Evolutionary conservation across 1,140 invertebrate species (phyloP), one percentile per base, ranked within the genome.

Genomic region (Mamestra configurata): DNA sequence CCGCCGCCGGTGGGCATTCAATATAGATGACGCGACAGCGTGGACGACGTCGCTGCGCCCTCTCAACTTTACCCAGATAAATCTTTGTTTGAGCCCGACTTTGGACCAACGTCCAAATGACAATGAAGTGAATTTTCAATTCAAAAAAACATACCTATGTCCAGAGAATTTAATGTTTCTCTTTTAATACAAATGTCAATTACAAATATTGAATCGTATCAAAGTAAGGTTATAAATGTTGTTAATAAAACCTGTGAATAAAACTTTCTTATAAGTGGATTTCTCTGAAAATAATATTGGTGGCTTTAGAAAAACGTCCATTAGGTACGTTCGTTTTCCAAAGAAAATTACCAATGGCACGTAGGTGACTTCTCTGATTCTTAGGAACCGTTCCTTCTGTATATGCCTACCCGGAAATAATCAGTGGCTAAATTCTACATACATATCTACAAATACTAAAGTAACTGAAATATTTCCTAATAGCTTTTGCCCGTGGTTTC

Each of bases 21-120:
- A 70, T 70, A 70, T 70, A 70, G 37, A 70, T 70, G 66, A 70
- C 40, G 27, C 40, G 66, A 70, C 66, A 70, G 49, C 27, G 66
- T 70, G 66, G 40, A n/a, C n/a, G n/a, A n/a, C n/a, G n/a, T n/a
- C 40, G 66, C 40, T 22, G 66, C 40, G 40, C 18, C 66, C 40
- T 70, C 66, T 27, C 66, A 70, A 70, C 40, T 70, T 49, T 27
- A 46, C 20, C 22, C 40, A 49, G 66, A 70, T 70, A 70, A 70
- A 70, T 70, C 66, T 46, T 70, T 27, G 66, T 22, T 8, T 46
- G 27, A 70, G 40, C 40, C 43, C 43, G 22, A 70, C 66, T 35
- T 31, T 61, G 27, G 22, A 10, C 43, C 6, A 49, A 18, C 22
- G 7, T 49, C 22, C 8, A 46, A 46, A 70, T 70, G 40, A 66